Evolutionary conservation across 2,113 vertebrate species (phyloP), one percentile per base, ranked within the genome.

Genomic region (Lepus timidus): DNA sequence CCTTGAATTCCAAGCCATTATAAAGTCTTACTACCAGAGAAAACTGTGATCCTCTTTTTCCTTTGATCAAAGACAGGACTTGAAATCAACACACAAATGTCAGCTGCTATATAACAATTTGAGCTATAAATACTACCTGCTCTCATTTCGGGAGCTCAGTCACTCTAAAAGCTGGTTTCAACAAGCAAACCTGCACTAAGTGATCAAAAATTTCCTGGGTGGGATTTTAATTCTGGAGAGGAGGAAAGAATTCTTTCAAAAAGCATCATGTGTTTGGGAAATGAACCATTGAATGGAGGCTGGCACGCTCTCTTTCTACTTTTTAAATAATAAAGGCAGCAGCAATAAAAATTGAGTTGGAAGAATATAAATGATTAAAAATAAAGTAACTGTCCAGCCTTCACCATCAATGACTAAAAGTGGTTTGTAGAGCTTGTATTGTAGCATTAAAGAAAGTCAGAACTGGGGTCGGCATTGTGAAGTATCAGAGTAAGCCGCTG

Each of bases 21-120:
- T 27, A 52, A 93, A 95, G 49, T 80, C 82, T 55, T 81, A 58
- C 25, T 52, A 70, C n/a, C 52, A 49, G 73, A 87, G 92, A 97
- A 96, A 96, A 70, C 88, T 65, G 17, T 81, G 88, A 94, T 96
- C 81, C 86, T 83, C 22, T 96, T 93, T 82, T 92, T 94, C 87
- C 80, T 91, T 75, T 79, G 90, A 83, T 88, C 74, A 92, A 76
- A 95, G 73, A 82, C 62, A 95, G 16, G 82, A 68, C 68, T 90
- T 95, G 86, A 73, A 84, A 88, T 94, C 76, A 71, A 90, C 94
- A 88, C 64, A 65, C 58, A 79, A 85, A 68, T 88, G 73, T 90
- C 92, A 81, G 65, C 39, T 29, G 36, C 68, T 90, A n/a, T 78
- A 19, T 81, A 65, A 78, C 87, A 85, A 94, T 92, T 61, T 58